Evolutionary conservation across 1,140 invertebrate genomes (phyloP), one percentile per base, ranked within the genome.

Genomic region (Kradibia gibbosae): DNA sequence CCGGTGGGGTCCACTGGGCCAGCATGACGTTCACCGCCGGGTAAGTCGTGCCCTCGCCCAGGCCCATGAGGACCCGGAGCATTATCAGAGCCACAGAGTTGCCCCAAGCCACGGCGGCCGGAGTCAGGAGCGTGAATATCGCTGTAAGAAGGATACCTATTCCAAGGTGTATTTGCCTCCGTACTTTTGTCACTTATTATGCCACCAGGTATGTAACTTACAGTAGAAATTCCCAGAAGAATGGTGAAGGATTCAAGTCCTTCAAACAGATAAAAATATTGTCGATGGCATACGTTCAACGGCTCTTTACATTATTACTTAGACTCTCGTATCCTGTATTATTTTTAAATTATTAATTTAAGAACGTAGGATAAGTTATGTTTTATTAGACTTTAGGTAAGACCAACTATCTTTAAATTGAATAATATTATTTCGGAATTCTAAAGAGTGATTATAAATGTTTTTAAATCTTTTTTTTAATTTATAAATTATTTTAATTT

Each of bases 121-220:
- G 82, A 0, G 76, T 82, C 8, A 79, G 22, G 10, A 82, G 25
- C 20, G 81, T 82, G 28, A 82, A 82, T 22, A 82, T 53, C 0
- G 81, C 81, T 10, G 82, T 83, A 1, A 76, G 36, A 15, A 83
- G 25, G n/a, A 83, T 80, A 3, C 78, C 77, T 10, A 83, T 76
- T 10, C 82, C 82, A 83, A 50, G 20, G 82, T 83, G 28, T 83
- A 62, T 50, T 83, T 83, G n/a, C 82, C 82, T 0, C 78, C 82
- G 42, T 78, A 81, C n/a, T n/a, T 31, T 28, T 53, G 28, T 81
- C 79, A 17, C 79, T 79, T 55, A 83, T 74, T 60, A 80, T 65
- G 0, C 82, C 78, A 20, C 82, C 82, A 0, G 82, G 82, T 20
- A 83, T 20, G 13, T 83, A 78, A 28, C 77, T 83, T 0, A 83